Conservation (phyloP, 2,797 vertebrate species). For the Crenichthys baileyi region DNA sequence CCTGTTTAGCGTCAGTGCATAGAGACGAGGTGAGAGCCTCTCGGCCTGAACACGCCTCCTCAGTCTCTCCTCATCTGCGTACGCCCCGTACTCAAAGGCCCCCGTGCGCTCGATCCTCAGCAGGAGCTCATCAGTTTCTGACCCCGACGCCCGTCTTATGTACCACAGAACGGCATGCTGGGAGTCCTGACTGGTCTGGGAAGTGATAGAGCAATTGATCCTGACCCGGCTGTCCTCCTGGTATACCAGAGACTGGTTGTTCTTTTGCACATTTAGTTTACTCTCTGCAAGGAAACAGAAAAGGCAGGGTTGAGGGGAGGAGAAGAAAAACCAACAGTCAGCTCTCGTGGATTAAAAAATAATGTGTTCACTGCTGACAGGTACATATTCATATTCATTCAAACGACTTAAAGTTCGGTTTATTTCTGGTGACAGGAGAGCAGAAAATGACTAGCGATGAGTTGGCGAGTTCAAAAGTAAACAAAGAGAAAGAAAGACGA, state of each 20-base stretch:
- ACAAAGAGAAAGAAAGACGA: slow-evolving; percentile 41
- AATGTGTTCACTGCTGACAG: slow-evolving; percentile 51
- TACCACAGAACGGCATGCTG: slow-evolving; percentile 95
- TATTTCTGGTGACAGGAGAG: slow-evolving; percentile 60
- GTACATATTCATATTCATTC: slow-evolving; percentile 64
- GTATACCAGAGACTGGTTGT: slow-evolving; percentile 88
- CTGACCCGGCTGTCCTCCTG: slow-evolving; percentile 91
- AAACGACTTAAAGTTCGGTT: slow-evolving; percentile 53
- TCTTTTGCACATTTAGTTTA: slow-evolving; percentile 91
- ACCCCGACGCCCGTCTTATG: slow-evolving; percentile 84
- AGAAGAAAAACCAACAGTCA: slow-evolving; percentile 35
- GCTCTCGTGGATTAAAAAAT: slow-evolving; percentile 37
- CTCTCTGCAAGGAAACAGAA: slow-evolving; percentile 79
- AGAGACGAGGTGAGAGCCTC: slow-evolving; percentile 78
- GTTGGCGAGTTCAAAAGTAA: slow-evolving; percentile 43
- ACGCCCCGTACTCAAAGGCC: slow-evolving; percentile 90
- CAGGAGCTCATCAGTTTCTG: slow-evolving; percentile 91
- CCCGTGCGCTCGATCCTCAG: slow-evolving; percentile 90
- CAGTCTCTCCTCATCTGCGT: slow-evolving; percentile 90
- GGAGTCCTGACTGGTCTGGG: slow-evolving; percentile 90
- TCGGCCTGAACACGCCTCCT: slow-evolving; percentile 90
- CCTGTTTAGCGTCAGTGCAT: slow-evolving; percentile 88
- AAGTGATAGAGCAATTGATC: slow-evolving; percentile 90
- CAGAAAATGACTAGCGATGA: slow-evolving; percentile 42
- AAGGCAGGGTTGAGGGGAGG: not conserved